phyloP scores from a whole-genome alignment of 1,140 invertebrate species.

The Drosophila sproati region DNA sequence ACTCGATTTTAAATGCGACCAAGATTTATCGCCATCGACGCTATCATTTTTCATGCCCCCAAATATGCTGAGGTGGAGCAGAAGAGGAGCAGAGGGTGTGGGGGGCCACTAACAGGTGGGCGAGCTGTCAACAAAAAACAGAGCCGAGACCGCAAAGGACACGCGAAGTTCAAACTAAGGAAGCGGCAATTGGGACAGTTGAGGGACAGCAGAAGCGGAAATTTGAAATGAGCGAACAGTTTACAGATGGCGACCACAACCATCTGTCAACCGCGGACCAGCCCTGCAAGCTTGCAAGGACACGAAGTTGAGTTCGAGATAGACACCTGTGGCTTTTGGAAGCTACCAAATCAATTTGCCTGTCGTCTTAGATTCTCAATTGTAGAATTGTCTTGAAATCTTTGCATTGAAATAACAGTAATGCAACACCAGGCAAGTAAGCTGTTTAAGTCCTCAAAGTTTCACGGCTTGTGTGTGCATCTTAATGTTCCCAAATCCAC shows the following conservation, averaged over 20 bases:
- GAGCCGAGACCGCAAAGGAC: conserved; percentile 44
- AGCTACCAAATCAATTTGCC: conserved; percentile 49
- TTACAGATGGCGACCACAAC: conserved; percentile 34
- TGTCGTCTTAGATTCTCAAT: conserved; percentile 24
- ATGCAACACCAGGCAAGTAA: neutral
- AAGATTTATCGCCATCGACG: conserved; percentile 54
- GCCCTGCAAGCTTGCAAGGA: conserved; percentile 20
- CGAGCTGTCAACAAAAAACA: conserved; percentile 34
- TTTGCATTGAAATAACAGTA: neutral
- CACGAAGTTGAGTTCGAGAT: conserved; percentile 17
- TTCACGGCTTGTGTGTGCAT: neutral
- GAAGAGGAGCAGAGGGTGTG: no score
- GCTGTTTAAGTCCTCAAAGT: conserved; percentile 10
- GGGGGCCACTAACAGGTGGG: conserved; percentile 3
- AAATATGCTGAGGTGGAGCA: neutral
- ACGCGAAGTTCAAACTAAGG: conserved; percentile 37
- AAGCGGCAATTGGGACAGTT: conserved; percentile 25
- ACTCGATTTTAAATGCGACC: conserved; percentile 48
- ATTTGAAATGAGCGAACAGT: conserved; percentile 33
- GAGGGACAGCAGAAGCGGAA: conserved; percentile 37
- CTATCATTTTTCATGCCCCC: conserved; percentile 44
- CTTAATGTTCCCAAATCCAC: neutral
- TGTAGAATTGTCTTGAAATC: neutral
- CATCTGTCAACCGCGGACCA: conserved; percentile 44
- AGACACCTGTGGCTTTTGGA: conserved; percentile 56